Evolutionary conservation across 2,888 invertebrate genomes (phyloP), one percentile per base, ranked within the genome.

Genomic region (Nomada ferruginata): DNA sequence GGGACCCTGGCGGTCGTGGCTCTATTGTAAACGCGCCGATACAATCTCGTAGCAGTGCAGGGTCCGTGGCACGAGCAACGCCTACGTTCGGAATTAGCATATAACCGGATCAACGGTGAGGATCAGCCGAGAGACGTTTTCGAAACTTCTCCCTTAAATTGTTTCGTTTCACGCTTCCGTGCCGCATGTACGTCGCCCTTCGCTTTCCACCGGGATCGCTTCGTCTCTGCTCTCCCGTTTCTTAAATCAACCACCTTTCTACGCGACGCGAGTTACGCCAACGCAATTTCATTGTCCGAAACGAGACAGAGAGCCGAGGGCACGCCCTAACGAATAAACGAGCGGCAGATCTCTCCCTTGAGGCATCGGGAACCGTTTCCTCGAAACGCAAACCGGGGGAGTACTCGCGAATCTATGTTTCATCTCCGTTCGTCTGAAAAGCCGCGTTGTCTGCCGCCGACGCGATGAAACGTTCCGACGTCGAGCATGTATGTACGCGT

Each of bases 71-170:
- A 65, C 72, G 74, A 81, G 83, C 75, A 85, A 87, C 89, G 87
- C 89, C 88, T 82, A 86, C 87, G 87, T 68, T 63, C 53, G 65
- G 20, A 76, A 88, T 88, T 89, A 88, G 72, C 88, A 88, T 88
- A 70, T 29, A 84, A 70, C 66, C 71, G 77, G 87, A 89, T 88
- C 79, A 66, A 36, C 57, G 70, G 72, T 47, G 55, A 9, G 79
- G 86, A 89, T 89, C 73, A 59, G 2, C 52, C 36, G 60, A 9
- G 55, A 23, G n/a, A 63, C 69, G 50, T 44, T 84, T 76, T 79
- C 70, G 75, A 86, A 87, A 82, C 74, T 75, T 74, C 66, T n/a
- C 13, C 29, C 36, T 11, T 10, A 9, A 42, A 42, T 42, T 29
- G 44, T 61, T 74, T 60, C 36, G 23, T 42, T 61, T 78, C 47